Base-by-base conservation (phyloP, 2,888 invertebrate species). In the Amphipoea lucens region DNA sequence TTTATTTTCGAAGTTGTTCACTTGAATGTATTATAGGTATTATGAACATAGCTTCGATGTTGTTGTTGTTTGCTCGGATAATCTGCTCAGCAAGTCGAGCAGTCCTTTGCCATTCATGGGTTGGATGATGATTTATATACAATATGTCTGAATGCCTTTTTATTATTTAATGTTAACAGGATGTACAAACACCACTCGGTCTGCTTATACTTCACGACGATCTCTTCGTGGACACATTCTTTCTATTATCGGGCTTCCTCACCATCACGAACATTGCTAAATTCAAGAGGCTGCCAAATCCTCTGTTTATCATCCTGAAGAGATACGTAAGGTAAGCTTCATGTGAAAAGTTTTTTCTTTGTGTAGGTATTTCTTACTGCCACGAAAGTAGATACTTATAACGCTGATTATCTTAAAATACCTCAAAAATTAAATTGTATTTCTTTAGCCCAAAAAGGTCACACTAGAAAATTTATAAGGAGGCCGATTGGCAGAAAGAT, bases 201-300 rank as follows among this genome's bases (percentile, higher is more conserved):
- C 86, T 94, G 88, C 92, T 97, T 23, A 90, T 97, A 0, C 95
- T 98, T 23, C 98, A 98, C 89, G 97, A 97, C 51, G 98, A 98
- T 88, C 92, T 98, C 0, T 97, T 98, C 67, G 98, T 98, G 57
- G 98, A 98, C 88, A 97, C 97, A 0, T 98, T 98, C 92, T 98
- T 98, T 90, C 90, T 97, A 17, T 88, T 98, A 5, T 97, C 98
- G 70, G 98, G 98, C 0, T 95, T 98, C 75, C 93, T 98, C 11
- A 97, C 97, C 0, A 95, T 97, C 0, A 96, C 96, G 40, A 94
- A 94, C 29, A 84, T 98, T 2, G 91, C 96, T 0, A 95, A 92
- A 23, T 84, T 92, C 1, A 94, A 94, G 77, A 91, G 73, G 4
- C 29, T 94, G 0, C 95, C 95, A 0, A 97, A 97, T 88, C 96